phyloP scores from a whole-genome alignment of 2,797 vertebrate genomes.

The Otolemur crassicaudatus region DNA sequence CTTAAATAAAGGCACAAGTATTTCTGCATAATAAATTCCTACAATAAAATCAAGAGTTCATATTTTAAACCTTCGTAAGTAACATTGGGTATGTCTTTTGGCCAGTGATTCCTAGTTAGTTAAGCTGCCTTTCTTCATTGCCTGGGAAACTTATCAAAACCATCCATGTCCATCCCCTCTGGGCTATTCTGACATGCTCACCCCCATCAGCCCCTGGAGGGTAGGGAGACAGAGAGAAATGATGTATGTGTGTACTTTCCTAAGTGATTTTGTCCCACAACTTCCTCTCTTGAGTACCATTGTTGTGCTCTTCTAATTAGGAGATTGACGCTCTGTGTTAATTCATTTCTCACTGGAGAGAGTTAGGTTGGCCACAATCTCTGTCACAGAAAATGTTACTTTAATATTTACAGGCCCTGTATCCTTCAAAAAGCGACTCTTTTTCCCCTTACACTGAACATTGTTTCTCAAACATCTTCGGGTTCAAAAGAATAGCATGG shows the following conservation, averaged over 20 bases:
- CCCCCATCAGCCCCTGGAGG: not conserved
- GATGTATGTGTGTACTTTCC: not conserved
- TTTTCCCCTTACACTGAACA: not conserved
- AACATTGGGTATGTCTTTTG: slow-evolving; percentile 32
- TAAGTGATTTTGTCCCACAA: not conserved
- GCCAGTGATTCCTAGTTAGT: not conserved
- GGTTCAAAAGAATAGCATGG: not conserved
- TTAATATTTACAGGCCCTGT: slow-evolving; percentile 12
- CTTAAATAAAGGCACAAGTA: not conserved
- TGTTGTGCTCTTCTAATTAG: slow-evolving; percentile 62
- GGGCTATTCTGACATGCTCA: not conserved
- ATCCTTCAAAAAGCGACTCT: slow-evolving; percentile 33
- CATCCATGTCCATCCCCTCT: not conserved
- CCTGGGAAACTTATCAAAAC: slow-evolving; percentile 43
- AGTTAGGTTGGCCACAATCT: slow-evolving; percentile 34
- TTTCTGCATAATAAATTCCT: slow-evolving; percentile 20
- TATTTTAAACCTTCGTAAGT: slow-evolving; percentile 59
- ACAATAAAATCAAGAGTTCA: not conserved
- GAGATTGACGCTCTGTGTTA: slow-evolving; percentile 35
- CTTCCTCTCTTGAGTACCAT: slow-evolving; percentile 19
- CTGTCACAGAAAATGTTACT: not conserved
- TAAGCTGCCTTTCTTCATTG: not conserved
- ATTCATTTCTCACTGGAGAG: slow-evolving; percentile 47
- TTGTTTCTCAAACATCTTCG: slow-evolving; percentile 3
- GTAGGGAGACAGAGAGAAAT: not conserved